Evolutionary conservation across 2,113 vertebrate genomes (phyloP).

Genomic region (Podarcis cretensis): DNA sequence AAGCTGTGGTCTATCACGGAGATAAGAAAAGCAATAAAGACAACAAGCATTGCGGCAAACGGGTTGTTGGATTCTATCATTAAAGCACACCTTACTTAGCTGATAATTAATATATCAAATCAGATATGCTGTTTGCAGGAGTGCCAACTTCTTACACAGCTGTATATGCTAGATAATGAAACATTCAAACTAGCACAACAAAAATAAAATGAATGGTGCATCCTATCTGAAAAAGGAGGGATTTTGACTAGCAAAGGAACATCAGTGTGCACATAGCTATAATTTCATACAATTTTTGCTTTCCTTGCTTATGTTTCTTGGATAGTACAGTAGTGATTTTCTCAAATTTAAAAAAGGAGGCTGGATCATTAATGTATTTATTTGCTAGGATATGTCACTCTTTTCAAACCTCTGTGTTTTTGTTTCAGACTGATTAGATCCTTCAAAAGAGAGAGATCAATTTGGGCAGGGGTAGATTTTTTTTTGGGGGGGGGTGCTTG

Average conservation of each 20-base stretch:
- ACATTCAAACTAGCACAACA: neutral
- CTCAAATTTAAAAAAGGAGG: neutral
- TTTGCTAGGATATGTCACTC: neutral
- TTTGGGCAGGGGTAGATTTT: too few relatives aligned
- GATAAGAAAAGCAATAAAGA: constrained; percentile 12
- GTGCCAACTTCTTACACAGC: neutral
- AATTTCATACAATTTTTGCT: neutral
- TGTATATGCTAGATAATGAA: constrained; percentile 4
- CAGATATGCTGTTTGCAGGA: neutral
- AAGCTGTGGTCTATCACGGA: neutral
- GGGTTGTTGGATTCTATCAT: neutral
- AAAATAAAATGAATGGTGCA: neutral
- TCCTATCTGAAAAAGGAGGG: neutral
- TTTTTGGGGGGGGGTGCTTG: too few relatives aligned
- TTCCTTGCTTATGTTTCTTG: neutral
- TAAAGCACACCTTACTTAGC: neutral
- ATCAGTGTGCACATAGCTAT: neutral
- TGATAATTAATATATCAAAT: constrained; percentile 8
- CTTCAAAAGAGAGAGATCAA: neutral
- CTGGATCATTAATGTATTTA: neutral
- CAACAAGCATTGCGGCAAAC: neutral
- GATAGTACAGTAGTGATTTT: neutral
- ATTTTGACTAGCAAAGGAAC: neutral
- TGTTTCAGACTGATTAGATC: neutral
- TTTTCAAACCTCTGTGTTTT: neutral